Percentiles rank a stretch among this genome's conserved stretches.
phyloP scores from a whole-genome alignment of 2,797 vertebrate species.

The Helostoma temminkii region DNA sequence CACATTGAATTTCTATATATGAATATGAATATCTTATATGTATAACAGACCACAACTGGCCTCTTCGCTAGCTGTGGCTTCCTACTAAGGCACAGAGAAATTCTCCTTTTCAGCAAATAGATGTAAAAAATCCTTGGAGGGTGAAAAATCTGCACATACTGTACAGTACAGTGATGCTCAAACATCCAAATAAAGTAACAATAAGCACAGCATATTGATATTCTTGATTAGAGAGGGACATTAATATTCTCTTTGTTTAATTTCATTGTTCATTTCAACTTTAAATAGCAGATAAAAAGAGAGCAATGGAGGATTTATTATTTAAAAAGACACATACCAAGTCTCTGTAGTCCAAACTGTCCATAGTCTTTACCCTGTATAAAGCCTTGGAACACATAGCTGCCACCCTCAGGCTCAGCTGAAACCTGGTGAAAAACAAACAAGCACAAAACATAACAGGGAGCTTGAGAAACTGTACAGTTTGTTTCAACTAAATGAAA shows the following conservation, averaged over 20 bases:
- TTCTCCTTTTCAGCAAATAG: neutral
- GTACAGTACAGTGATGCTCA: neutral
- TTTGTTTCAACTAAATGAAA: conserved; percentile 30
- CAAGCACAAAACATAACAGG: neutral
- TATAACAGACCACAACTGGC: too few relatives aligned
- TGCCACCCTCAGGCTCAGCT: conserved; percentile 94
- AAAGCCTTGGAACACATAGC: conserved; percentile 96
- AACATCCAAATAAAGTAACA: conserved; percentile 3
- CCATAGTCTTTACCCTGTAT: conserved; percentile 97
- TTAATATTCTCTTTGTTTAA: neutral
- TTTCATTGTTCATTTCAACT: neutral
- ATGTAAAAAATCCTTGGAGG: neutral
- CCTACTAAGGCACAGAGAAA: too few relatives aligned
- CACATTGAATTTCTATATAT: too few relatives aligned
- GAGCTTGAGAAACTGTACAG: conserved; percentile 3
- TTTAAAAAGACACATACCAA: conserved; percentile 83
- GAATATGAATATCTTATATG: too few relatives aligned
- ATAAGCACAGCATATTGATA: neutral
- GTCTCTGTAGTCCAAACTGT: conserved; percentile 95
- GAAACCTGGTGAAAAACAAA: conserved; percentile 86
- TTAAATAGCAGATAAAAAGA: conserved; percentile 9
- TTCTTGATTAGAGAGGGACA: neutral
- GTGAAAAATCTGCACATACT: neutral
- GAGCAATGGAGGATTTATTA: neutral
- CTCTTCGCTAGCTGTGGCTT: neutral